Conservation (phyloP, 2,797 vertebrate genomes). For the Eulemur mongoz region DNA sequence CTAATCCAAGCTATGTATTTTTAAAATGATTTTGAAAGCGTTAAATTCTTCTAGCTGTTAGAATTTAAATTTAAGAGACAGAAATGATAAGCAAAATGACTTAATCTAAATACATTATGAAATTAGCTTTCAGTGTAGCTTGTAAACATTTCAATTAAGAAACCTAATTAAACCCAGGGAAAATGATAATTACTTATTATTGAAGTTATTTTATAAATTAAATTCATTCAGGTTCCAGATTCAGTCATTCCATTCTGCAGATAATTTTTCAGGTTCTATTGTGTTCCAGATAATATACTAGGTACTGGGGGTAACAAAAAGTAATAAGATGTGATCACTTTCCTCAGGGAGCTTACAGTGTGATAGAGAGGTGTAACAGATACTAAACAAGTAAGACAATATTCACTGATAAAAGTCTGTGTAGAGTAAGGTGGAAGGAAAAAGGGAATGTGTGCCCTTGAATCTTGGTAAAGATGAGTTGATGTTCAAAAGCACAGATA, state of each 20-base stretch:
- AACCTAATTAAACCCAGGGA: neutral
- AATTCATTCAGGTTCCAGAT: slow-evolving; percentile 2
- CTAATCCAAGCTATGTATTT: neutral
- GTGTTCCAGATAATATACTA: neutral
- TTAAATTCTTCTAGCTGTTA: neutral
- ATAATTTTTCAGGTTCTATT: neutral
- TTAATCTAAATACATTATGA: neutral
- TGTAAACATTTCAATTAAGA: slow-evolving; percentile 5
- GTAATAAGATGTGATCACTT: neutral
- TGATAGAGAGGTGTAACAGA: neutral
- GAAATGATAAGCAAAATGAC: slow-evolving; percentile 8
- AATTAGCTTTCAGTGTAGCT: slow-evolving; percentile 3
- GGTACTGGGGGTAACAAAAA: neutral
- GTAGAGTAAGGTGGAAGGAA: neutral
- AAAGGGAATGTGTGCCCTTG: neutral
- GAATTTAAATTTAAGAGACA: slow-evolving; percentile 5
- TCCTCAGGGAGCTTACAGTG: neutral
- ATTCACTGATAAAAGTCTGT: neutral
- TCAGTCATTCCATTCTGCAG: neutral
- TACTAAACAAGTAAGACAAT: neutral
- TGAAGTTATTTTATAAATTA: slow-evolving; percentile 28
- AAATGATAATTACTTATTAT: neutral
- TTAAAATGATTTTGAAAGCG: slow-evolving; percentile 35
- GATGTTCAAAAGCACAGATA: neutral
- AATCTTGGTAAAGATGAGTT: neutral